Evolutionary conservation across 2,113 vertebrate genomes (phyloP).

Genomic region (Aythya baeri): DNA sequence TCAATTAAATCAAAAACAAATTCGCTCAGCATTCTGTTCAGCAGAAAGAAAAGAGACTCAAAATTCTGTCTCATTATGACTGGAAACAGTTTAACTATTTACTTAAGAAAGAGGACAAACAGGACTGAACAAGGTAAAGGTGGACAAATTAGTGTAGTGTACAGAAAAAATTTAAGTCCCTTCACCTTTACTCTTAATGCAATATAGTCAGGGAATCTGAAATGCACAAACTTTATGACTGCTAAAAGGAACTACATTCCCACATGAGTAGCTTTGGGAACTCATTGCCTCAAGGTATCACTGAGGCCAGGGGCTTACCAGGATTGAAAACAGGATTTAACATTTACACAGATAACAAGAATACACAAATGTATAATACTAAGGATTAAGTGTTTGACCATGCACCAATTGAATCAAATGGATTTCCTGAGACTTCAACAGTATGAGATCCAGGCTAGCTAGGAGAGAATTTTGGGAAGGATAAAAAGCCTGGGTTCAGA

Average conservation of each 20-base stretch:
- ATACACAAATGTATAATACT: background rate
- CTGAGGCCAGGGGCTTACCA: background rate
- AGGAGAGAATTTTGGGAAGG: background rate
- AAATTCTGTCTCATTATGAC: background rate
- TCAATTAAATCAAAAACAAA: conserved; percentile 7
- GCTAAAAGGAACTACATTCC: background rate
- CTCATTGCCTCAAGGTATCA: background rate
- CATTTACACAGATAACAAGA: background rate
- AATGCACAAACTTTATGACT: background rate
- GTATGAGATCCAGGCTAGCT: background rate
- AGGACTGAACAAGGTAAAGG: background rate
- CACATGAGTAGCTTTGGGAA: background rate
- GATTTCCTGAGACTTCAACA: background rate
- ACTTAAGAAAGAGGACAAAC: background rate
- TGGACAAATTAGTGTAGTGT: background rate
- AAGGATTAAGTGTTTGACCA: conserved; percentile 13
- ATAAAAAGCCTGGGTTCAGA: background rate
- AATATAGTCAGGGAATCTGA: background rate
- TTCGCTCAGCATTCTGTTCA: background rate
- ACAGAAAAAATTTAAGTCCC: background rate
- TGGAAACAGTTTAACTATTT: background rate
- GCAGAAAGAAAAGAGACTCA: background rate
- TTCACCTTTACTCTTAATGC: background rate
- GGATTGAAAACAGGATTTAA: conserved; percentile 23
- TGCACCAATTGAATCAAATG: background rate